Evolutionary conservation across 2,888 invertebrate genomes (phyloP), one percentile per base, ranked within the genome.

Genomic region (Ectropis crepuscularia): DNA sequence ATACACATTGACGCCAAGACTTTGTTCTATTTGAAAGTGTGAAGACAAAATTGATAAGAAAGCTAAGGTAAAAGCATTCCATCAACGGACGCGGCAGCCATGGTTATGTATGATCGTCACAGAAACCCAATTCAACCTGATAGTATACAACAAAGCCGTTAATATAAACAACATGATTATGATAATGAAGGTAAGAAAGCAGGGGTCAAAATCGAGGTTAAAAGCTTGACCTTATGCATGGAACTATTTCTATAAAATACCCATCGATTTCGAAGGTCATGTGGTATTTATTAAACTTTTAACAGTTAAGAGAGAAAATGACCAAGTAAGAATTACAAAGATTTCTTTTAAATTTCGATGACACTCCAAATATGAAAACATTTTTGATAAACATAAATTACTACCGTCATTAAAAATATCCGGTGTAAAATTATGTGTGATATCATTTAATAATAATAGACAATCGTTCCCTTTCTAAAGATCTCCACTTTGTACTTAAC

Each of bases 151-250:
- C 53, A 63, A 54, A 53, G 45, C 54, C 48, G 53, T 63, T 63
- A 58, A 58, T 58, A 63, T 45, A 58, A 63, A 63, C 54, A 58
- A 63, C 58, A 63, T 53, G 41, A 63, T 54, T 63, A 63, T 63
- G 63, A 48, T 54, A 63, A 63, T 58, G 11, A 57, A 46, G 49
- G 54, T 54, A 63, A 63, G 59, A 63, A 63, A 59, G 63, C 55
- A 54, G 41, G 37, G 63, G 63, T 63, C 59, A 63, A 55, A 54
- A 59, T 63, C 59, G 63, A 59, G 59, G 58, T 58, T 49, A 50
- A 58, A 50, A 43, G 41, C 43, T 51, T 63, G 48, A 43, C 62
- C 28, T 51, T 53, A 46, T 57, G 57, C 12, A 36, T 28, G 57
- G 46, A 53, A 57, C 57, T 62, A 28, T 62, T 57, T 62, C 57